Percentiles rank a stretch among this genome's conserved stretches.
Evolutionary conservation across 2,113 vertebrate genomes (phyloP).

Genomic region (Erpornis zantholeuca): DNA sequence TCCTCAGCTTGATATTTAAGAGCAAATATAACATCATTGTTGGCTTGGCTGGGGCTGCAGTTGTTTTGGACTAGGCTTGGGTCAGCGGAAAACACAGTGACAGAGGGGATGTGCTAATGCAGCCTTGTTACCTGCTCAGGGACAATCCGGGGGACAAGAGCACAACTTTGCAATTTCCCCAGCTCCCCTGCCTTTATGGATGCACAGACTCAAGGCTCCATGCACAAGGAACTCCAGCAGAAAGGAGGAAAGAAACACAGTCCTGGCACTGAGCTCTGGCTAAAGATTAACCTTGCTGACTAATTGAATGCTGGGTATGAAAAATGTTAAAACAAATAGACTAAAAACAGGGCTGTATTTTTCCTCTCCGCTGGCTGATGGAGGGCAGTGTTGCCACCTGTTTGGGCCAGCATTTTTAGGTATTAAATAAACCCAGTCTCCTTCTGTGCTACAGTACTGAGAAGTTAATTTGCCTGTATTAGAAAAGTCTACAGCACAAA

Average conservation of each 20-base stretch:
- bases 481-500: neutral
- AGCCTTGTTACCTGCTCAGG: neutral
- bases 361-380: neutral
- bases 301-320: neutral
- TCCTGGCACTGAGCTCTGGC: neutral
- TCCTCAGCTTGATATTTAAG: slow-evolving; percentile 37
- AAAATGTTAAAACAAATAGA: neutral
- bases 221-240: neutral
- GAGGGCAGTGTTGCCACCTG: neutral
- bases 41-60: slow-evolving; percentile 18
- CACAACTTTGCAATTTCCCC: neutral
- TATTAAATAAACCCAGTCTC: neutral
- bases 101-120: neutral
- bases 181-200: neutral
- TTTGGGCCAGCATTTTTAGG: neutral
- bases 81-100: neutral
- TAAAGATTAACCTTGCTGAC: slow-evolving; percentile 55
- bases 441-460: neutral
- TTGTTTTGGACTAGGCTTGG: neutral
- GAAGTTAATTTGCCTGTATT: neutral
- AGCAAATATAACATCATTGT: neutral
- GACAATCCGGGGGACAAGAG: neutral
- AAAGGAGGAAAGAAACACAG: neutral
- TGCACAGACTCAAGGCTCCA: neutral
- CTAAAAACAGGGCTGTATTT: neutral